Evolutionary conservation across 2,888 invertebrate species (phyloP), one percentile per base, ranked within the genome.

Genomic region (Meteorus cinctellus): DNA sequence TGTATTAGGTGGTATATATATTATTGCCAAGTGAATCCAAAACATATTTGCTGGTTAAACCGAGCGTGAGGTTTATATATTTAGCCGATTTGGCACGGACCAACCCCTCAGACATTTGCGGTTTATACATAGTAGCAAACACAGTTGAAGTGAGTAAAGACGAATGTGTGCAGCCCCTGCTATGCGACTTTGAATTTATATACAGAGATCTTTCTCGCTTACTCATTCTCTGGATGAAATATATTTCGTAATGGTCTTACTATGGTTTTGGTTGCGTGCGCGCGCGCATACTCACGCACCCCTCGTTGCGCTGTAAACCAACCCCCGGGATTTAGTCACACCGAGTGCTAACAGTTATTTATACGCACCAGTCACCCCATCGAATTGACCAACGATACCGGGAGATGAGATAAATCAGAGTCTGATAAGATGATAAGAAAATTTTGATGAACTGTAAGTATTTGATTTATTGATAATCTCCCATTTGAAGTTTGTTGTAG

Each of bases 31-130:
- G 83, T 85, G 82, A 88, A 88, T 89, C 86, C 83, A 87, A 88
- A 89, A 86, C 89, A 89, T 89, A 89, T 89, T 89, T 86, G 81
- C 75, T 77, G 83, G 81, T 86, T 86, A 84, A 89, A 88, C 88
- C 86, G 86, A 88, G 84, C 87, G 89, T 85, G 87, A 89, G 86
- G 86, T 87, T 86, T 85, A 85, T 59, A 85, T 84, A 85, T 86
- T 87, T 85, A 85, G 85, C 85, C 86, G 87, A 87, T 89, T 87
- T 88, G 87, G 84, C 82, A 70, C 69, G 68, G 72, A 77, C 60
- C 71, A 67, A 75, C 79, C 75, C 81, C 67, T 5, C 36, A 36
- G 19, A 65, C 36, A 36, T 19, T 41, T 69, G 72, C 67, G 72
- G 68, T 62, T 67, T 68, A 68, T 51, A 76, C 36, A 45, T 14